Evolutionary conservation across 1,140 invertebrate genomes (phyloP), one percentile per base, ranked within the genome.

Genomic region (Orius insidiosus): DNA sequence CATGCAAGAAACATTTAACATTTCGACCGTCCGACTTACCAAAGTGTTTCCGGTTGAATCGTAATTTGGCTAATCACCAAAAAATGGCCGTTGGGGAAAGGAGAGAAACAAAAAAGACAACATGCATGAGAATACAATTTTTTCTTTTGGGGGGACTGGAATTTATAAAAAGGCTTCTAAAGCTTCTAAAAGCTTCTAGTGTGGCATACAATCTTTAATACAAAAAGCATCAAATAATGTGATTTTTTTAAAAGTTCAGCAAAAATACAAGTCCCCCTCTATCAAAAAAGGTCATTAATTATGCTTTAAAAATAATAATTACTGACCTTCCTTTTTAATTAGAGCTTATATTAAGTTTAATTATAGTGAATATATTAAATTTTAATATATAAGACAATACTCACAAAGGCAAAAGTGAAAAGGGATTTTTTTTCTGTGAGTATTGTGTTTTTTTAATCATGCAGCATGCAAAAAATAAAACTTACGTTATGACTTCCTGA

Each of bases 401-500:
- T 11, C n/a, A 42, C 15, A 8, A 42, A 48, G n/a, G 35, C 10
- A 34, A 16, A 10, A 10, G 15, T 10, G 15, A 19, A 19, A 5
- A 41, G 11, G 13, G n/a, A n/a, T n/a, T n/a, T n/a, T n/a, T n/a
- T n/a, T 5, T n/a, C 18, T n/a, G 39, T 15, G n/a, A 41, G 11
- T 14, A 41, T 41, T 14, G n/a, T 15, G n/a, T n/a, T n/a, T 14
- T 15, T 4, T 4, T 13, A 5, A 41, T 15, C 13, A 41, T 19
- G 13, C n/a, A 7, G 24, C 24, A 24, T 24, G 24, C 24, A 6
- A 16, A 16, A 45, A 8, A 19, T 50, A 49, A 56, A 67, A 86
- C 83, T 85, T 72, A 89, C 85, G 72, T 74, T 85, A 64, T 80
- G 70, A 14, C 81, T 73, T 49, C 71, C 72, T 24, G 24, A 24